These are phyloP conservation scores for Amiota communis DNA, from an alignment of 2,888 invertebrate species.

Conservation along the genomic window DNA sequence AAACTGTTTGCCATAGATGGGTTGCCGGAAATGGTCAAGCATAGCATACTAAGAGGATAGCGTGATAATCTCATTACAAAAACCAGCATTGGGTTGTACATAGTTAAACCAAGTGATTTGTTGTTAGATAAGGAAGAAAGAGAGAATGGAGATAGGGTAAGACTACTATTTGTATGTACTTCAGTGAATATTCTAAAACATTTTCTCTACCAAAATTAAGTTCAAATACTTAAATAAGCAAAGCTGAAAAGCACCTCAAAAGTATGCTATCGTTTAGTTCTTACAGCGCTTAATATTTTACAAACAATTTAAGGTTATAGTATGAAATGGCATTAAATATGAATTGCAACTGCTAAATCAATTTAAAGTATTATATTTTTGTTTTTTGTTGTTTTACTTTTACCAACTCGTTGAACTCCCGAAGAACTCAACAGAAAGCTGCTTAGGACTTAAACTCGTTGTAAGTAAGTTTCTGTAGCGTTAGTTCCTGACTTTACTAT, in stretches of 20 bases:
- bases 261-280: background rate
- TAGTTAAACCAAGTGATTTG: background rate
- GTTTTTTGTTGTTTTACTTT: too few relatives aligned
- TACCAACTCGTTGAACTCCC: too few relatives aligned
- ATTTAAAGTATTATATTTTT: conserved; percentile 54
- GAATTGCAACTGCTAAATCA: conserved; percentile 45
- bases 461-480: too few relatives aligned
- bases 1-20: too few relatives aligned
- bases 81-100: background rate
- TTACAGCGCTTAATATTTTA: conserved; percentile 1
- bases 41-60: background rate
- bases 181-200: background rate
- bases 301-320: conserved; percentile 10
- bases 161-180: background rate
- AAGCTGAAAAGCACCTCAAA: background rate
- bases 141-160: too few relatives aligned
- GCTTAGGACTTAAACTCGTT: too few relatives aligned
- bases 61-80: conserved; percentile 20
- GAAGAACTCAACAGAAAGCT: too few relatives aligned
- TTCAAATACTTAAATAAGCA: background rate
- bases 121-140: too few relatives aligned
- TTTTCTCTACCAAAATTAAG: background rate
- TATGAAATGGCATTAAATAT: conserved; percentile 14
- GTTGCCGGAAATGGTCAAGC: too few relatives aligned
- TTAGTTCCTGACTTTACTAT: too few relatives aligned